phyloP scores from a whole-genome alignment of 37 sponge, comb jelly and placozoan species.

The Beroe ovata region DNA sequence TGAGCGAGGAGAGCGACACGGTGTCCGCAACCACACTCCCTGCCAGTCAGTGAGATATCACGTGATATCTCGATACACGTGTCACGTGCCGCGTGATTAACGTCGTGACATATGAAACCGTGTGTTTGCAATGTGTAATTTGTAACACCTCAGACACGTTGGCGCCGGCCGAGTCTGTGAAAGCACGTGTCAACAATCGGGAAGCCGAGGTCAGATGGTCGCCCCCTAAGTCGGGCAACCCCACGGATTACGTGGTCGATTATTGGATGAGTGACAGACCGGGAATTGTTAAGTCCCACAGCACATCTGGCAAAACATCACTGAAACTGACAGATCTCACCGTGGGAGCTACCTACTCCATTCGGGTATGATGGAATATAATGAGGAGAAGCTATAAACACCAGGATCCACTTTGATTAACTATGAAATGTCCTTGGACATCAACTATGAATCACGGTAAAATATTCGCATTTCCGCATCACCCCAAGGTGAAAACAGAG shows the following conservation, averaged over 20 bases:
- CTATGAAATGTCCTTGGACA: too few species aligned
- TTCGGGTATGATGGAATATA: too few species aligned
- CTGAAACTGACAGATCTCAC: neutral
- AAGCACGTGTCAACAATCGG: neutral
- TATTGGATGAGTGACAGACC: conserved; percentile 37
- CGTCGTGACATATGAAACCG: too few species aligned
- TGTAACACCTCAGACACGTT: too few species aligned
- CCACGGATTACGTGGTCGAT: neutral
- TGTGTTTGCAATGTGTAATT: too few species aligned
- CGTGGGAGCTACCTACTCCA: neutral
- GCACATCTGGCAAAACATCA: neutral
- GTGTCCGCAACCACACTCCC: conserved; percentile 32
- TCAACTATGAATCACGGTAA: too few species aligned
- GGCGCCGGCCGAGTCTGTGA: neutral
- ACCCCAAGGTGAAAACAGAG: neutral
- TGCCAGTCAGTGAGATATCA: conserved; percentile 23
- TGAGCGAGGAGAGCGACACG: neutral
- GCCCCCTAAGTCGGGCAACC: neutral
- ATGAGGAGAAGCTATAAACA: too few species aligned
- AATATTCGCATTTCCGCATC: too few species aligned
- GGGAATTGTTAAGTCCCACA: neutral
- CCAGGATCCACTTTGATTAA: too few species aligned
- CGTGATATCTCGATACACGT: too few species aligned
- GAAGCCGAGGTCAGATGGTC: neutral
- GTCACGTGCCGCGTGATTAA: too few species aligned